Base-by-base conservation (phyloP, 2,797 vertebrate genomes). In the Mormyrus proboscirostris region DNA sequence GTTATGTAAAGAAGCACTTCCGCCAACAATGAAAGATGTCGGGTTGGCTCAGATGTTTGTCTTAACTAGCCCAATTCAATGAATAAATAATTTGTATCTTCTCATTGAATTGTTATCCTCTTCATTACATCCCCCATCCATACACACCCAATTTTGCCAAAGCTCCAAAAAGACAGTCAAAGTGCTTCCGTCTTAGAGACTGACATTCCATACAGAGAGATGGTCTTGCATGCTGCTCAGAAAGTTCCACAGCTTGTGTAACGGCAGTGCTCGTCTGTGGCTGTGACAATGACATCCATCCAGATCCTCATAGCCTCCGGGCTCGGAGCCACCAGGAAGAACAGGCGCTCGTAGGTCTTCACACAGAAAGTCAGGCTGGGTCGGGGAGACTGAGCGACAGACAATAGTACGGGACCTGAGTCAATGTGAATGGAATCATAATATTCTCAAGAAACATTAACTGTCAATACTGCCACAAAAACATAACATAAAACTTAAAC, bases 251-350 rank as follows among this genome's bases (percentile, higher is more conserved):
- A 98, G 65, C 10, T 33, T 69, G 65, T 14, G 85, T 97, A 97
- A 50, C 96, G 96, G 89, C 95, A 93, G 93, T 98, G 97, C 88
- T 98, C 97, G 1, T 98, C 97, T 0, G 97, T 97, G 0, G 97
- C 97, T 0, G 97, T 98, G 90, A 98, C 97, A 0, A 98, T 97
- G 82, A 98, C 98, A 0, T 98, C 98, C 96, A 98, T 98, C 97
- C 98, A 98, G 44, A 98, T 98, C 3, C 98, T 95, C 98, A 98
- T 97, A 88, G 97, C 97, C n/a, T 98, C 97, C 0, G 97, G 94
- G 16, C 95, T 97, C 2, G 96, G 96, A 0, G 98, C 97, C 91
- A 97, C 98, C 92, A 98, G 96, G 91, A 97, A 98, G 94, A 98
- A 98, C 1, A 98, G 97, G 0, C 98, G 96, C 91, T 98, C 98